A percentile compares a stretch with the other conserved stretches of the same genome.
phyloP scores from a whole-genome alignment of 2,797 vertebrate species.

The Columba guinea region DNA sequence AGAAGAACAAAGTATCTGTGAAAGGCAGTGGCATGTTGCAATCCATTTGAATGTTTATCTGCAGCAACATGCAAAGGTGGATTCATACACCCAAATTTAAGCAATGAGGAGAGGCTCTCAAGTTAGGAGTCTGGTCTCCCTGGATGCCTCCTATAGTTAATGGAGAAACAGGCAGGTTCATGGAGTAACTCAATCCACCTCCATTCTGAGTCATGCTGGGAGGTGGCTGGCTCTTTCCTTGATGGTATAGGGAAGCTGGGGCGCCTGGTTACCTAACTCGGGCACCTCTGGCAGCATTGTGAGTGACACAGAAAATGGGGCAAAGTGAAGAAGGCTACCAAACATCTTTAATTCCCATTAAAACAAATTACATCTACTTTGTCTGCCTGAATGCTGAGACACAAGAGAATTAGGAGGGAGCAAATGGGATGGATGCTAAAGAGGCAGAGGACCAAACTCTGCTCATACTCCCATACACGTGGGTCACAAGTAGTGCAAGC shows the following conservation, averaged over 20 bases:
- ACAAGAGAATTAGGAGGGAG: not conserved
- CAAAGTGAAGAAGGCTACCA: not conserved
- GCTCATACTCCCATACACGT: rapidly evolving
- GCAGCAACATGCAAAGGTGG: not conserved
- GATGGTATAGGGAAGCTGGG: not conserved
- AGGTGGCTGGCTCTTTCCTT: not conserved
- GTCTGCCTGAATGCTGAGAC: not conserved
- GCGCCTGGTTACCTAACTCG: not conserved
- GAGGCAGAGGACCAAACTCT: not conserved
- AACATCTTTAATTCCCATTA: not conserved
- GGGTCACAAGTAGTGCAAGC: not conserved
- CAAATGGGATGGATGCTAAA: not conserved
- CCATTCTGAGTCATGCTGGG: conserved; percentile 31
- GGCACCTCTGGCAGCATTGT: not conserved
- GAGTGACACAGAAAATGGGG: not conserved
- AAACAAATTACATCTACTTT: not conserved
- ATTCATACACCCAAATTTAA: not conserved
- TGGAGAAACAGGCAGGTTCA: not conserved
- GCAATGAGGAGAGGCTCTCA: conserved; percentile 14
- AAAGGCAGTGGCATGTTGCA: not conserved
- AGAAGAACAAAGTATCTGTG: conserved; percentile 24
- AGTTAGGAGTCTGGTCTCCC: not conserved
- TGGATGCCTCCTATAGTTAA: not conserved
- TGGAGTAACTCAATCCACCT: not conserved
- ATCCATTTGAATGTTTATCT: conserved; percentile 33